Evolutionary conservation across 2,888 invertebrate genomes (phyloP).

Genomic region (Sphaerolaimus hirsutus): DNA sequence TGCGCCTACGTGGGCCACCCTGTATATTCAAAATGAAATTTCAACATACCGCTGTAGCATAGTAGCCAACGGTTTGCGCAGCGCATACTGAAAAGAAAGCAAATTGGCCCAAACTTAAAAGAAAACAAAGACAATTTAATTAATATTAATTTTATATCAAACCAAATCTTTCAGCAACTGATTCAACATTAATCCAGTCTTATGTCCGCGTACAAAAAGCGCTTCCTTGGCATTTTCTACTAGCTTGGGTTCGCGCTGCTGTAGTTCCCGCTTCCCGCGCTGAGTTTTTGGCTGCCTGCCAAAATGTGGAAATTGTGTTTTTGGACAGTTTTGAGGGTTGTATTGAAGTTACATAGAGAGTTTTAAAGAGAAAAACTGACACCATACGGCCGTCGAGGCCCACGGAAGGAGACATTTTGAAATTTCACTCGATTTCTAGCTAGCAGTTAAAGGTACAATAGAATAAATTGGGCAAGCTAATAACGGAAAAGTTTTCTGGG

Average conservation of each 20-base stretch:
- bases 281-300: constrained; percentile 63
- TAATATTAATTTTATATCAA: constrained; percentile 21
- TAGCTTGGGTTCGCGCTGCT: constrained; percentile 57
- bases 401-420: no score
- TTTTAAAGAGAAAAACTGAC: no score
- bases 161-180: constrained; percentile 57
- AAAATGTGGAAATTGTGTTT: no score
- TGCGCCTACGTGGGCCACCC: no score
- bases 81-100: constrained; percentile 35
- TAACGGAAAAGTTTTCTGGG: no score
- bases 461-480: no score
- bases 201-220: constrained; percentile 59
- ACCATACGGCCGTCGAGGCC: no score
- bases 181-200: constrained; percentile 37
- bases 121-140: neutral
- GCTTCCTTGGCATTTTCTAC: constrained; percentile 62
- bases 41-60: constrained; percentile 28
- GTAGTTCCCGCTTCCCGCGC: constrained; percentile 56
- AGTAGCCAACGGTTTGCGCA: constrained; percentile 61
- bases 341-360: no score
- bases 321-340: no score
- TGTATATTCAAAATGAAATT: no score
- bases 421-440: no score
- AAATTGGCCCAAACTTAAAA: neutral
- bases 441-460: no score